Evolutionary conservation across 1,140 invertebrate genomes (phyloP), one percentile per base, ranked within the genome.

Genomic region (Heliconius himera): DNA sequence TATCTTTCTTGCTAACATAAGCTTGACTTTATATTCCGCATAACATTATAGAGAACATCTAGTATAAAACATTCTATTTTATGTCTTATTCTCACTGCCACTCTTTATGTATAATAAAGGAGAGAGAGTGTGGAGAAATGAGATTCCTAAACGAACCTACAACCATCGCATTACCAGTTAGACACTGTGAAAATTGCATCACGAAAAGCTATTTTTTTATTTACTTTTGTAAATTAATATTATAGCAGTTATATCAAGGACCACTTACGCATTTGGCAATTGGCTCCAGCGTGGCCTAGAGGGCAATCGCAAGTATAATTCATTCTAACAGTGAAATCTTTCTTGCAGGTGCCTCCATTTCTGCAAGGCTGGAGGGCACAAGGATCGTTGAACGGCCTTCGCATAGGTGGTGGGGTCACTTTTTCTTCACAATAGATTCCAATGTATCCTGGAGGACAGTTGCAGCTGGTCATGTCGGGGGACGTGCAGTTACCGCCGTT

Each of bases 271-370:
- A 96, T 95, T 85, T 98, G 96, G 88, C 98, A 99, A 81, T 96
- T 96, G 26, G 93, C 93, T 73, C 98, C 98, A 22, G 96, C 95
- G 87, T 95, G 98, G 74, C 97, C 97, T 3, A 98, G 89, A 1
- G 95, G 96, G 92, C 98, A 99, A 80, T 97, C 95, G 87, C 98
- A 99, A 29, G 96, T 95, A 82, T 97, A 98, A 36, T 95, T 93
- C 84, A 90, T 87, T 3, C 91, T 91, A 0, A 90, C 89, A 8
- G 90, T 88, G n/a, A 92, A 89, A 49, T 96, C 95, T 16, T 93
- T 95, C 2, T 95, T 94, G 91, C 98, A 99, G 1, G 95, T 96
- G n/a, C 97, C 98, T 3, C 96, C 96, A 90, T 98, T 98, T 83
- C 95, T 95, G 88, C 98, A 99, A 0, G 98, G 98, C 22, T 94